Evolutionary conservation across 2,888 invertebrate species (phyloP).

Genomic region (Crematogaster levior): DNA sequence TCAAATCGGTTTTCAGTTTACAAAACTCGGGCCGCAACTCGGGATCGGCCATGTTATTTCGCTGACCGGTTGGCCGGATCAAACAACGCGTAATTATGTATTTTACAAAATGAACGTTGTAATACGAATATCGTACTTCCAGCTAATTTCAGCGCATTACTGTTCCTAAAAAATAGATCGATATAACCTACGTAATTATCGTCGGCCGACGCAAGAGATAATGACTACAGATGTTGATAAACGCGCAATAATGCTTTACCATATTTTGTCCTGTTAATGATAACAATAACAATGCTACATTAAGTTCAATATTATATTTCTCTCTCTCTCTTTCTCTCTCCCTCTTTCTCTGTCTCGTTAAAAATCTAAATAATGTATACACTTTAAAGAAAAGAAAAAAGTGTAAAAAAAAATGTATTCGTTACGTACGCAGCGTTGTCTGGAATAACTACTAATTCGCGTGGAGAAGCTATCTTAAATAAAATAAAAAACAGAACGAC

Average conservation of each 20-base stretch:
- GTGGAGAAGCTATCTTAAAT: conserved; percentile 29
- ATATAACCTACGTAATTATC: conserved; percentile 36
- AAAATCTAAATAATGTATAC: background rate
- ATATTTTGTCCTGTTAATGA: conserved; percentile 3
- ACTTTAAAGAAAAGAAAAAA: background rate
- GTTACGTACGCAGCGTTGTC: background rate
- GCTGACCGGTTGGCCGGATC: conserved; percentile 28
- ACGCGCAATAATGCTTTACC: background rate
- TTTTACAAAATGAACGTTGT: conserved; percentile 48
- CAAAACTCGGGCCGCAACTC: conserved; percentile 34
- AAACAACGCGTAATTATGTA: conserved; percentile 44
- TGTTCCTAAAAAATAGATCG: conserved; percentile 35
- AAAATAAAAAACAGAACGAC: conserved; percentile 13
- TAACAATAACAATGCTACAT: background rate
- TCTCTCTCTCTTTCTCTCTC: background rate
- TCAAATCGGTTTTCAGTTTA: conserved; percentile 45
- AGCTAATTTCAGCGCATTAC: conserved; percentile 43
- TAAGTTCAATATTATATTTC: background rate
- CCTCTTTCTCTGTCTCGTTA: background rate
- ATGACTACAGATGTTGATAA: conserved; percentile 43
- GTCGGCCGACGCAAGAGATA: conserved; percentile 19
- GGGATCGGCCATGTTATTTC: conserved; percentile 43
- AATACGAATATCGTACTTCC: conserved; percentile 51
- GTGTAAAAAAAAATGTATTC: conserved; percentile 5
- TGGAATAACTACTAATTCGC: conserved; percentile 24